phyloP scores from a whole-genome alignment of 2,797 vertebrate genomes.

The Coluber constrictor region DNA sequence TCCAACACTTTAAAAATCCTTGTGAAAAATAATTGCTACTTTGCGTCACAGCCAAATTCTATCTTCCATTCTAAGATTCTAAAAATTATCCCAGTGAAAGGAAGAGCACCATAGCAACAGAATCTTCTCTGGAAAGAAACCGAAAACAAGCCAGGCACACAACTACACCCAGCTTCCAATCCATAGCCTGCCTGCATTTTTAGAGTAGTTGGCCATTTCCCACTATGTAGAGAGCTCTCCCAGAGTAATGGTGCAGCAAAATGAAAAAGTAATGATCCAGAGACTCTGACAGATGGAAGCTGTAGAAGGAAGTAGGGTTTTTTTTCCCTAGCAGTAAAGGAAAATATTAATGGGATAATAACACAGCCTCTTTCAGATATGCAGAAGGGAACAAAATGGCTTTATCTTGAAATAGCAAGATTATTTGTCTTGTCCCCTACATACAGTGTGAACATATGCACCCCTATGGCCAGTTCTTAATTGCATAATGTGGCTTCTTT shows the following conservation, averaged over 20 bases:
- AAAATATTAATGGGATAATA: background rate
- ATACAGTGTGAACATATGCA: background rate
- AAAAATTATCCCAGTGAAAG: constrained; percentile 66
- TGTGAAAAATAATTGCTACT: constrained; percentile 78
- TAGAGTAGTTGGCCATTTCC: background rate
- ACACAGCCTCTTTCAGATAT: background rate
- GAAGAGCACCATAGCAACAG: constrained; percentile 69
- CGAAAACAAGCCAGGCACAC: constrained; percentile 8
- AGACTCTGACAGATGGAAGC: background rate
- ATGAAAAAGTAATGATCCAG: background rate
- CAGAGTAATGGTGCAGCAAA: accelerated
- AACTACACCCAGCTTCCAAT: constrained; percentile 26
- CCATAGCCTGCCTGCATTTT: constrained; percentile 29
- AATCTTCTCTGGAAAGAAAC: constrained; percentile 59
- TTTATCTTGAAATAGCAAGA: background rate
- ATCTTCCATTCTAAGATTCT: constrained; percentile 65
- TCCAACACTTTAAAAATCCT: constrained; percentile 52
- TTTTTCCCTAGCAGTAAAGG: background rate
- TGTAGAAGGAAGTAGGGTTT: background rate
- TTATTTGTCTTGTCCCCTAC: background rate
- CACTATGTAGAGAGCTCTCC: background rate
- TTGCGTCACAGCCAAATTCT: constrained; percentile 76
- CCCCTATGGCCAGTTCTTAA: background rate
- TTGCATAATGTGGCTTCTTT: background rate
- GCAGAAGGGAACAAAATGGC: background rate